These are phyloP conservation scores for Apis florea DNA, from an alignment of 1,140 invertebrate species.

Conservation along the genomic window DNA sequence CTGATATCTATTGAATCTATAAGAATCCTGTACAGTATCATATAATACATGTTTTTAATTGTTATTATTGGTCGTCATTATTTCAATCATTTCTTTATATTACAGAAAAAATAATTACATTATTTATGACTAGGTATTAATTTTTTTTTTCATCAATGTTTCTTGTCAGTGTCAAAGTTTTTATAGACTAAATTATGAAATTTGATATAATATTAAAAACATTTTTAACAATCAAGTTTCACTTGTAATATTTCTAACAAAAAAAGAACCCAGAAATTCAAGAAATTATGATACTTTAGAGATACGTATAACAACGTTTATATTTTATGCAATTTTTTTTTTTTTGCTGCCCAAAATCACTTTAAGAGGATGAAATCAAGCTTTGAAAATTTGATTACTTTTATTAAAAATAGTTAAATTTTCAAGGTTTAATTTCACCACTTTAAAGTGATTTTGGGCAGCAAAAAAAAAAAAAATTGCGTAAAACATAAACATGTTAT, in stretches of 20 bases:
- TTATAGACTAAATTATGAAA: constrained; percentile 77
- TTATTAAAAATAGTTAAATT: too few species aligned
- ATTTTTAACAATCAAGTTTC: constrained; percentile 18
- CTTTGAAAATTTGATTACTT: too few species aligned
- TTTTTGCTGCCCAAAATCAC: too few species aligned
- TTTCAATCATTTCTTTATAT: constrained; percentile 82
- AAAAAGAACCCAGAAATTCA: too few species aligned
- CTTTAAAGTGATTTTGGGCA: too few species aligned
- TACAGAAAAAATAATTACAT: constrained; percentile 47
- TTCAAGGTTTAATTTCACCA: too few species aligned
- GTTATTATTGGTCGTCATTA: constrained; percentile 23
- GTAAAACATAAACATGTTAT: too few species aligned
- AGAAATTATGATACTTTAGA: too few species aligned
- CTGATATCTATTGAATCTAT: neutral
- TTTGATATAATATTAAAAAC: neutral
- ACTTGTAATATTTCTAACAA: neutral
- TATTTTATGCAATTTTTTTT: too few species aligned
- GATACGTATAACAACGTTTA: too few species aligned
- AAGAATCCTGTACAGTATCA: constrained; percentile 75
- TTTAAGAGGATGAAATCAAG: too few species aligned
- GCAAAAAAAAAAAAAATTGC: too few species aligned
- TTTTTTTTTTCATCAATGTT: constrained; percentile 4
- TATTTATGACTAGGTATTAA: constrained; percentile 47
- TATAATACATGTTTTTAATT: constrained; percentile 86
- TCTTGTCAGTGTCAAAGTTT: constrained; percentile 1